Evolutionary conservation across 2,888 invertebrate species (phyloP).

Genomic region (Aporophyla lueneburgensis): DNA sequence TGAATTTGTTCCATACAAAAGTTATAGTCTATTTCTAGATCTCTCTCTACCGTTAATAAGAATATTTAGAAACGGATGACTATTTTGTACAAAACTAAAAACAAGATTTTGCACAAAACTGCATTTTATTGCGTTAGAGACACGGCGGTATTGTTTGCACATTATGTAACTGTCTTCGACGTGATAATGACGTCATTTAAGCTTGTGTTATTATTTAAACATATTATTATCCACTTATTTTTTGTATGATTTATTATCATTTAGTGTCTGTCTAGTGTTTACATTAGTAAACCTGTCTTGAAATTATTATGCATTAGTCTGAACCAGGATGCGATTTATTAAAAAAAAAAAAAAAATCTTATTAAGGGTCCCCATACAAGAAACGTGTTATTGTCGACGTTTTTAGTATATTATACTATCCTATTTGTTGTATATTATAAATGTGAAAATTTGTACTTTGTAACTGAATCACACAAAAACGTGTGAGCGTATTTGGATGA

Average conservation of each 20-base stretch:
- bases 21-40: background rate
- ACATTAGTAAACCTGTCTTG: background rate
- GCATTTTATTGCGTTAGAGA: background rate
- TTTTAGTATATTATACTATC: background rate
- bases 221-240: too few species aligned
- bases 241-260: background rate
- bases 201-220: background rate
- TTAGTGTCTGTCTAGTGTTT: background rate
- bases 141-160: background rate
- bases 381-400: background rate
- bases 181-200: constrained; percentile 8
- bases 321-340: background rate
- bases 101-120: background rate
- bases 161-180: constrained; percentile 1
- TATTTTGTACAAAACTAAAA: background rate
- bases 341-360: background rate
- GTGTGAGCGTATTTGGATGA: too few species aligned
- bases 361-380: too few species aligned
- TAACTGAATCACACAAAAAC: too few species aligned
- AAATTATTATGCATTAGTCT: too few species aligned
- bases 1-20: background rate
- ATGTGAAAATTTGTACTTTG: too few species aligned
- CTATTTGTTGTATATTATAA: too few species aligned
- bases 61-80: constrained; percentile 12
- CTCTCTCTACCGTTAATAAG: background rate